These are phyloP conservation scores for Tubiluchus corallicola DNA, from an alignment of 2,888 invertebrate genomes.

Conservation along the genomic window DNA sequence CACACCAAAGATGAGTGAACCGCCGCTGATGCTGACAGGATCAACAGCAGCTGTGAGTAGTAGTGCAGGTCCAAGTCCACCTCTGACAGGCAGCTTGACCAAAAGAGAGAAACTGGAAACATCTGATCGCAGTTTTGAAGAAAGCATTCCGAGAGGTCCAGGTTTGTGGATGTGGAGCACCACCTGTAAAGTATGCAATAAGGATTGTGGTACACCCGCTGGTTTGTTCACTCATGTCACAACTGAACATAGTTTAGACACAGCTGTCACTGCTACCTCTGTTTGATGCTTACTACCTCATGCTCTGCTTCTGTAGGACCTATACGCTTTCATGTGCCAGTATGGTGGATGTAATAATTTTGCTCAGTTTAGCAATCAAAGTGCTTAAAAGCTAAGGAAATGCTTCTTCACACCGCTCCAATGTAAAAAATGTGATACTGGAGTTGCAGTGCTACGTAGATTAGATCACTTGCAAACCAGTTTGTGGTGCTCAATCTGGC, in stretches of 20 bases:
- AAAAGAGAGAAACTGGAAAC: background rate
- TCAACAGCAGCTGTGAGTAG: background rate
- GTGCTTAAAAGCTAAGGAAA: too few species aligned
- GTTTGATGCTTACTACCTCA: constrained; percentile 1
- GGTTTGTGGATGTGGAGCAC: background rate
- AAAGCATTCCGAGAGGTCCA: background rate
- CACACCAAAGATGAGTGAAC: background rate
- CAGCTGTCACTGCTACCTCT: constrained; percentile 3
- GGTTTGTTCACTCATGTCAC: background rate
- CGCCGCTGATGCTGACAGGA: background rate
- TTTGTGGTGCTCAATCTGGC: background rate
- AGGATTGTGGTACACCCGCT: background rate
- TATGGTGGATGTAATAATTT: too few species aligned
- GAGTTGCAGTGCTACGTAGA: background rate
- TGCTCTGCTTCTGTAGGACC: too few species aligned
- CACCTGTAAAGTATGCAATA: background rate
- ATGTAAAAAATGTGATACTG: background rate
- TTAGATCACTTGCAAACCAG: background rate
- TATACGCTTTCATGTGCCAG: too few species aligned
- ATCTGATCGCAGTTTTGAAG: background rate
- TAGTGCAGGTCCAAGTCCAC: background rate
- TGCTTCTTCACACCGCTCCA: background rate
- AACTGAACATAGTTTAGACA: constrained; percentile 1
- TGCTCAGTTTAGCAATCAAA: too few species aligned
- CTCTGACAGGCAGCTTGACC: background rate